Evolutionary conservation across 2,113 vertebrate genomes (phyloP).

Genomic region (Toxotes chatareus): DNA sequence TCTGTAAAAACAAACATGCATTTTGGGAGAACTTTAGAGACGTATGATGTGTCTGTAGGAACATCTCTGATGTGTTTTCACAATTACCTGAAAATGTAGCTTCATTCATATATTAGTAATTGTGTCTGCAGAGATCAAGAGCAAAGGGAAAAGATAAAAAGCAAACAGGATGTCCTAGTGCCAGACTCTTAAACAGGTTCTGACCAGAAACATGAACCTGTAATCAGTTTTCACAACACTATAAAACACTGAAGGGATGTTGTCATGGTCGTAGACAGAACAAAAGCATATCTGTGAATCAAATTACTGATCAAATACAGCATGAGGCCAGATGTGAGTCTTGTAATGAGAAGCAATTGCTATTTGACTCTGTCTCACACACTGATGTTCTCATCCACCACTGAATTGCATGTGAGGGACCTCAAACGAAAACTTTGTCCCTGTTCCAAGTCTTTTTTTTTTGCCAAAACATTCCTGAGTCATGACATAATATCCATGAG

Average conservation of each 20-base stretch:
- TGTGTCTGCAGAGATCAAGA: slow-evolving; percentile 1
- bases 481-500: slow-evolving; percentile 62
- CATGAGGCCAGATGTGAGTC: slow-evolving; percentile 50
- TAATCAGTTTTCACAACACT: slow-evolving; percentile 4
- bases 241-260: background rate
- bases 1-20: slow-evolving; percentile 79
- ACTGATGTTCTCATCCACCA: slow-evolving; percentile 49
- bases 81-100: background rate
- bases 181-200: background rate
- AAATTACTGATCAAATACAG: slow-evolving; percentile 21
- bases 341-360: slow-evolving; percentile 42
- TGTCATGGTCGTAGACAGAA: slow-evolving; percentile 25
- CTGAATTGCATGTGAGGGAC: slow-evolving; percentile 37
- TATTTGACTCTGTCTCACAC: slow-evolving; percentile 19
- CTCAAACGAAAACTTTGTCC: slow-evolving; percentile 51
- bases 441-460: slow-evolving; percentile 46
- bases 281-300: slow-evolving; percentile 7
- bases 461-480: slow-evolving; percentile 70
- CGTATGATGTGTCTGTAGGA: background rate
- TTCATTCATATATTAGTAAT: background rate
- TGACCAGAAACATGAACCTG: background rate
- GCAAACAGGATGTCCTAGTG: background rate
- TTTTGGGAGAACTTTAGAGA: background rate
- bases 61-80: background rate
- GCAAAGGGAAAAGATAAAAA: background rate